Conservation (phyloP, 2,113 vertebrate species). For the Pavo muticus region DNA sequence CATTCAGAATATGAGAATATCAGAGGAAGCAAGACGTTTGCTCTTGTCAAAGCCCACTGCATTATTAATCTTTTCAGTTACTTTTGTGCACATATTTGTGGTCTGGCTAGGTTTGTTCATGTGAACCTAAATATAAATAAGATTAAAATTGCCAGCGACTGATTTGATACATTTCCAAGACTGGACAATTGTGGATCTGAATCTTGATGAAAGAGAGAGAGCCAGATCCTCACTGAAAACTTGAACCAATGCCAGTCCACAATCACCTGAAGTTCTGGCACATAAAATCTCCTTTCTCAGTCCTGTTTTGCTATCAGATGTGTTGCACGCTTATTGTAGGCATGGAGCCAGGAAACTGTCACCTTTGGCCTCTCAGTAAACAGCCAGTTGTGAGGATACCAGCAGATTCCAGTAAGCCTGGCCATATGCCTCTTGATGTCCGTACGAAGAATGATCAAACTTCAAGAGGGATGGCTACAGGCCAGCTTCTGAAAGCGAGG, state of each 20-base stretch:
- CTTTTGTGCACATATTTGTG: not conserved
- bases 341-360: slow-evolving; percentile 40
- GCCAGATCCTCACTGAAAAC: not conserved
- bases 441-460: slow-evolving; percentile 35
- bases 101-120: not conserved
- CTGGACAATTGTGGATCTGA: not conserved
- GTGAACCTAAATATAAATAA: slow-evolving; percentile 28
- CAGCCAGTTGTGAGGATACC: slow-evolving; percentile 8
- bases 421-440: slow-evolving; percentile 43
- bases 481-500: slow-evolving; percentile 49
- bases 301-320: slow-evolving; percentile 43
- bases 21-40: not conserved
- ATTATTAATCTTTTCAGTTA: not conserved
- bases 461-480: slow-evolving; percentile 10
- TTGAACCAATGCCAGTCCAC: not conserved
- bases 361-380: slow-evolving; percentile 32
- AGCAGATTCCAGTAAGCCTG: slow-evolving; percentile 16
- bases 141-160: slow-evolving; percentile 28
- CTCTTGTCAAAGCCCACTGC: not conserved
- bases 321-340: slow-evolving; percentile 18
- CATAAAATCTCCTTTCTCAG: slow-evolving; percentile 36
- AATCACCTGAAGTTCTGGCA: slow-evolving; percentile 52
- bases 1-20: not conserved
- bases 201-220: slow-evolving; percentile 13
- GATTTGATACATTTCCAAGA: not conserved